These are phyloP conservation scores for Tragelaphus scriptus DNA, from an alignment of 2,113 vertebrate genomes.

Conservation along the genomic window DNA sequence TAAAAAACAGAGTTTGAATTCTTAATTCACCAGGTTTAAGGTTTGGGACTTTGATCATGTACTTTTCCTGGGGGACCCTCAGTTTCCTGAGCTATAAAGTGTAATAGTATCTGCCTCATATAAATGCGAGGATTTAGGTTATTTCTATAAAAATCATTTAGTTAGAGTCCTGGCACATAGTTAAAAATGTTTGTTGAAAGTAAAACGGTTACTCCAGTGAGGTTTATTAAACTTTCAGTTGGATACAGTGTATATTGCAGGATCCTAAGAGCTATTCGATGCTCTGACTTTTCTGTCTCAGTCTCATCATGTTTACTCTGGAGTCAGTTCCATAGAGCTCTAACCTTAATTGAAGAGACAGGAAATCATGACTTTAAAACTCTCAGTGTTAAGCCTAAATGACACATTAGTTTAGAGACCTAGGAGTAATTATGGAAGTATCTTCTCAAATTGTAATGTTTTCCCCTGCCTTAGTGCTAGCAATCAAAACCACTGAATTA, in stretches of 20 bases:
- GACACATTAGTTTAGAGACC: slow-evolving; percentile 52
- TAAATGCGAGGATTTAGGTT: background rate
- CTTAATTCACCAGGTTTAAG: background rate
- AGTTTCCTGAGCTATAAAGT: background rate
- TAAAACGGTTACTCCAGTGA: background rate
- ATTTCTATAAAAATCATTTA: slow-evolving; percentile 17
- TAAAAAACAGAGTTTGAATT: background rate
- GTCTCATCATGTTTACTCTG: slow-evolving; percentile 57
- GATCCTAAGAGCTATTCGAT: slow-evolving; percentile 64
- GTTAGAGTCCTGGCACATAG: background rate
- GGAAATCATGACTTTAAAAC: slow-evolving; percentile 36
- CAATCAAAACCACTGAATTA: slow-evolving; percentile 37
- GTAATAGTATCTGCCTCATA: background rate
- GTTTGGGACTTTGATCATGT: background rate
- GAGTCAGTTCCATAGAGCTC: slow-evolving; percentile 54
- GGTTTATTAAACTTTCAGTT: background rate
- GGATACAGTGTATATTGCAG: background rate
- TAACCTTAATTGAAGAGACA: slow-evolving; percentile 65
- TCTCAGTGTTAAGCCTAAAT: slow-evolving; percentile 60
- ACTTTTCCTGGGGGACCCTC: background rate
- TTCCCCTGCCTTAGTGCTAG: slow-evolving; percentile 29
- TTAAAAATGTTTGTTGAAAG: background rate
- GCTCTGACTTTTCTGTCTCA: slow-evolving; percentile 55
- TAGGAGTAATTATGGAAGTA: slow-evolving; percentile 44
- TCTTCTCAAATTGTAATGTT: slow-evolving; percentile 24